Conservation (phyloP, 1,140 invertebrate species). For the Pygmarrhopalites habei region DNA sequence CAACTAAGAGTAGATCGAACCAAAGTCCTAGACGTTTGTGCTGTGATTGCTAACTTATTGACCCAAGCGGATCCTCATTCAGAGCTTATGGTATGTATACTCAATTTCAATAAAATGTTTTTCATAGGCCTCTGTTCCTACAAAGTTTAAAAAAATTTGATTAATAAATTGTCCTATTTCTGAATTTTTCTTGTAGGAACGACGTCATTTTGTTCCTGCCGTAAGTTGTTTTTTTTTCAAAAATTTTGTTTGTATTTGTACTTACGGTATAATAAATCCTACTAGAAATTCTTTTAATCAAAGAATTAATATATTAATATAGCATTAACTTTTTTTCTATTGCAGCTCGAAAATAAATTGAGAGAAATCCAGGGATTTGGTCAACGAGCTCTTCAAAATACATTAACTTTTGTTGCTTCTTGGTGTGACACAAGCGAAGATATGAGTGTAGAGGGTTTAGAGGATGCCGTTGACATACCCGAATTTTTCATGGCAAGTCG, state of each 20-base stretch:
- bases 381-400: slow-evolving; percentile 3
- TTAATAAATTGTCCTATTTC: no score
- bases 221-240: no score
- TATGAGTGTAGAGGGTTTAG: not conserved
- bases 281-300: no score
- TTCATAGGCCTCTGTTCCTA: no score
- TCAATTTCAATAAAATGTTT: no score
- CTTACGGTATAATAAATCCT: no score
- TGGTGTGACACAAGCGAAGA: slow-evolving; percentile 25
- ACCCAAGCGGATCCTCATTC: slow-evolving; percentile 24
- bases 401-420: slow-evolving; percentile 10
- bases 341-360: slow-evolving; percentile 26
- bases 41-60: slow-evolving; percentile 25
- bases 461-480: slow-evolving; percentile 7
- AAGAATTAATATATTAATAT: no score
- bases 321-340: no score
- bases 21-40: slow-evolving; percentile 15
- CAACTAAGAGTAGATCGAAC: slow-evolving; percentile 5
- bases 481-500: slow-evolving; percentile 36
- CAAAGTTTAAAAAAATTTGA: no score
- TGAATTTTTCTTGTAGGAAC: slow-evolving; percentile 12
- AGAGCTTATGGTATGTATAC: slow-evolving; percentile 1
- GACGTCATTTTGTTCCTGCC: no score
- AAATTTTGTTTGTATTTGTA: no score
- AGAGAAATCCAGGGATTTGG: slow-evolving; percentile 22